Evolutionary conservation across 2,113 vertebrate genomes (phyloP), one percentile per base, ranked within the genome.

Genomic region (Lathamus discolor): DNA sequence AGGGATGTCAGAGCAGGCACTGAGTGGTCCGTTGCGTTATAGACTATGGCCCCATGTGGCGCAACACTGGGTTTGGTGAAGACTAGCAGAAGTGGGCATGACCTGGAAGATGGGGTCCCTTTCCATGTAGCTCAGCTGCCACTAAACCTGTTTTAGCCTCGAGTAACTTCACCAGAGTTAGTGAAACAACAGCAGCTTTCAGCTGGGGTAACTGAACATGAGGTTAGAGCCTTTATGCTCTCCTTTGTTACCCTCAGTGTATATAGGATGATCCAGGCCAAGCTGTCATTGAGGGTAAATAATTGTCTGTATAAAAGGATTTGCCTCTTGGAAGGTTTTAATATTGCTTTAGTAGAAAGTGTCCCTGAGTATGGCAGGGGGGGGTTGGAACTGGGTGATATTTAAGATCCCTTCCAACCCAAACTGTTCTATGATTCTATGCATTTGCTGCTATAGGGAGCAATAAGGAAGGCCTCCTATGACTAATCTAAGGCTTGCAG

Each of bases 401-500:
- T 35, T 7, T 16, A 35, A 59, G 57, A 35, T 24, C 57, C 22
- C 22, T 59, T 59, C 57, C 57, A 35, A 59, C 57, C 22, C 33
- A 59, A 23, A 35, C 57, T 2, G 33, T 59, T 59, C 33, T 59
- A 59, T 59, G 33, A 59, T 79, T 81, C 39, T 76, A 8, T 39
- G 27, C 75, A 48, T 93, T 88, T 91, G 31, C 66, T 79, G n/a
- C 62, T 66, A 22, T 4, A 52, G 7, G 59, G 62, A 94, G 61
- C 74, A 87, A n/a, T 76, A 88, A 83, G 57, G 57, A 91, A 95
- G 49, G 64, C 61, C 67, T 88, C 72, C 57, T 87, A 13, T 61
- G 23, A 74, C 61, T 94, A 74, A 96, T 75, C 61, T 72, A 95
- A 95, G 63, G 49, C 83, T 94, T 90, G 37, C 83, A 67, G 33